phyloP scores from a whole-genome alignment of 1,140 invertebrate species.

The Cydia fagiglandana region DNA sequence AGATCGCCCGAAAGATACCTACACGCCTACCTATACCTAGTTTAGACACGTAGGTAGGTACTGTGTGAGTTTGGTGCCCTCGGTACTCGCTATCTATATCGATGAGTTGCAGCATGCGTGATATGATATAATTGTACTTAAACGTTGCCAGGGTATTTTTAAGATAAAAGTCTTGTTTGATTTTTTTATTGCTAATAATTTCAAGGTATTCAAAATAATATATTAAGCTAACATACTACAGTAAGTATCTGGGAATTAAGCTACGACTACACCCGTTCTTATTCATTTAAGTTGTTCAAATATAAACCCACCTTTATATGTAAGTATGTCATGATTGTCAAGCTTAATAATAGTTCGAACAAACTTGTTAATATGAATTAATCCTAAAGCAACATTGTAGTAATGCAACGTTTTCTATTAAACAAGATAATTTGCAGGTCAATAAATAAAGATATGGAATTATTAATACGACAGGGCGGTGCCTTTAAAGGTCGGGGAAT shows the following conservation, averaged over 20 bases:
- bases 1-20: constrained; percentile 62
- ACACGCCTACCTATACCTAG: constrained; percentile 12
- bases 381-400: constrained; percentile 49
- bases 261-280: neutral
- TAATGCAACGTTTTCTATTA: constrained; percentile 40
- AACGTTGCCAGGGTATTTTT: neutral
- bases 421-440: constrained; percentile 45
- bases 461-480: constrained; percentile 56
- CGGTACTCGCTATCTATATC: neutral
- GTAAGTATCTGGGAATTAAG: neutral
- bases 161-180: too few species aligned
- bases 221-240: neutral
- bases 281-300: neutral
- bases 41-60: neutral
- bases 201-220: too few species aligned
- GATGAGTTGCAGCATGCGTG: neutral
- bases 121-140: neutral
- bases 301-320: neutral
- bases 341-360: neutral
- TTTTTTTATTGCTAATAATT: too few species aligned
- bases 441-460: constrained; percentile 58
- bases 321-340: neutral
- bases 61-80: constrained; percentile 3
- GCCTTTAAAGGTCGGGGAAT: neutral
- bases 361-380: constrained; percentile 9